These are phyloP conservation scores for Amphipoea oculea DNA, from an alignment of 2,888 invertebrate genomes.

Conservation along the genomic window DNA sequence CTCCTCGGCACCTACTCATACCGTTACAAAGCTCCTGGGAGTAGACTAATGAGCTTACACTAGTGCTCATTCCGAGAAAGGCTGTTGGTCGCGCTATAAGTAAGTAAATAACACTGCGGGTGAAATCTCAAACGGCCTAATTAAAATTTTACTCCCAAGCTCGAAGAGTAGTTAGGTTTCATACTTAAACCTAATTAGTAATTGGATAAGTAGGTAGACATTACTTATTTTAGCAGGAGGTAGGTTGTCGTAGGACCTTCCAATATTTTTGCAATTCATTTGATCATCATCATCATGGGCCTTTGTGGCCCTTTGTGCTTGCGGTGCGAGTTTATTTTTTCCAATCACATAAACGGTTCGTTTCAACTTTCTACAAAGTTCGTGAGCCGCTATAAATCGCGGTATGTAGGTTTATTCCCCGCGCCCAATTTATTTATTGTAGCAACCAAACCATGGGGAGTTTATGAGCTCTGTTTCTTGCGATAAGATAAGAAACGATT, in stretches of 20 bases:
- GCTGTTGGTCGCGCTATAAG: conserved; percentile 11
- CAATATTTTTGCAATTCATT: conserved; percentile 3
- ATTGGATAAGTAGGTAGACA: conserved; percentile 1
- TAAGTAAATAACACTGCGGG: conserved; percentile 24
- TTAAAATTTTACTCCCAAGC: conserved; percentile 25
- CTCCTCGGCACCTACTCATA: background rate
- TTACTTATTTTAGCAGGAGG: background rate
- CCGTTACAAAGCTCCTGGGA: conserved; percentile 23
- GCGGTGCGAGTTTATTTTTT: background rate
- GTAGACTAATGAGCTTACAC: conserved; percentile 21
- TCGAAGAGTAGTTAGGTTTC: conserved; percentile 12
- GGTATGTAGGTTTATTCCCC: conserved; percentile 47
- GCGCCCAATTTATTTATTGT: conserved; percentile 52
- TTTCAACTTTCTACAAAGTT: conserved; percentile 31
- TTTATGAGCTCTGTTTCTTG: conserved; percentile 48
- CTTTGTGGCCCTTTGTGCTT: background rate
- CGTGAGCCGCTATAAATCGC: conserved; percentile 53
- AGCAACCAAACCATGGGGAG: conserved; percentile 26
- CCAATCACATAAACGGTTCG: conserved; percentile 14
- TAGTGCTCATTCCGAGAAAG: conserved; percentile 18
- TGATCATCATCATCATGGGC: background rate
- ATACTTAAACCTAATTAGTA: conserved; percentile 21
- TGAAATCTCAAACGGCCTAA: conserved; percentile 30
- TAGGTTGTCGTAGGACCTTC: background rate
- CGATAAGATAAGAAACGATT: conserved; percentile 45